Evolutionary conservation across 2,113 vertebrate species (phyloP), one percentile per base, ranked within the genome.

Genomic region (Neotragus pygmaeus): DNA sequence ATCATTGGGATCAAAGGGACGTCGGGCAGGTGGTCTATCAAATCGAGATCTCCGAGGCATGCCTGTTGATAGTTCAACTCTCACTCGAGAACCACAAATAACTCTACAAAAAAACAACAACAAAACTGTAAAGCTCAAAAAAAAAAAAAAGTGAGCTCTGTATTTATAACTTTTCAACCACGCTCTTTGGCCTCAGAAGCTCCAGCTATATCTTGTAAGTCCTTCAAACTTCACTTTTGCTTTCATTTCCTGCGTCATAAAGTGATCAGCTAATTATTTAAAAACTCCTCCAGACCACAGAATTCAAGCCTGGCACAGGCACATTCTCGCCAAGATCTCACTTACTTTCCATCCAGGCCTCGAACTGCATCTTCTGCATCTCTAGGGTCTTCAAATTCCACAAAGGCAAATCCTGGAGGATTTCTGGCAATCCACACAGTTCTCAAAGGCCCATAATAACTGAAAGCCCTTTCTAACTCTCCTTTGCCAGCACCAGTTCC

Each of bases 371-470:
- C 99, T 84, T 99, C 99, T 33, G 99, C 99, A 88, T 99, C 99
- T 97, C 99, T 98, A 83, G 99, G 98, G 93, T 99, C 99, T 97
- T 99, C 99, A 92, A 99, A 99, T 95, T 99, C 99, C 98, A 99
- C 99, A 96, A 99, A 99, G 90, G 99, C 99, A 70, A 99, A 99
- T 85, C 99, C 99, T 15, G 99, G 99, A 92, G 99, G 99, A 98
- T 99, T 99, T 95, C 99, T 99, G 9, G 99, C 99, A 89, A 99
- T 99, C 99, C 99, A 99, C 13, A 99, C 99, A 2, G 99, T 99
- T 98, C 99, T 98, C 97, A 99, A 98, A 0, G 99, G 99, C 6
- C 99, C 99, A 33, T 99, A 99, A 93, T 99, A 99, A 96, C 99
- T 99, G 96, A 99, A 99, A 58, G 99, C 99, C 96, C 99, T 99